Evolutionary conservation across 1,140 invertebrate genomes (phyloP), one percentile per base, ranked within the genome.

Genomic region (Sitobion miscanthi): DNA sequence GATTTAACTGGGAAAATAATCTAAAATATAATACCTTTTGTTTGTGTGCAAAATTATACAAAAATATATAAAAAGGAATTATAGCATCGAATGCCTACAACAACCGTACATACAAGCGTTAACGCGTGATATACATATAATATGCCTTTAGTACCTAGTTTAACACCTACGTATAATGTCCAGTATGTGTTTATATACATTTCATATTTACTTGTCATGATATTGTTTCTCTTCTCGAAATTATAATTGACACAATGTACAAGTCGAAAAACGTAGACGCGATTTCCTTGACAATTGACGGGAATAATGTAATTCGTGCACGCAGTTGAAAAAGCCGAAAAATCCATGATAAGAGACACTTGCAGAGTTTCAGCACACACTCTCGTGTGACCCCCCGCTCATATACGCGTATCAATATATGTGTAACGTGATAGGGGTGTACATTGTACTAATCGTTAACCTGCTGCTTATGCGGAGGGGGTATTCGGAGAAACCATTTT

Each of bases 381-480:
- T 77, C n/a, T 1, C 23, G 20, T 88, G 6, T 17, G 30, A 88
- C 52, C 30, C 47, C 47, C 8, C 14, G 14, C n/a, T 77, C 5
- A n/a, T 20, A n/a, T n/a, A 77, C n/a, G 1, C 62, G 0, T 77
- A n/a, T 30, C 57, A 52, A 52, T 54, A 21, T 52, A 77, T n/a
- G 52, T 89, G 91, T 86, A 93, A 86, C 38, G 14, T 17, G 91
- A 93, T 86, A 93, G 82, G 49, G 91, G 77, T 93, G 21, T 57
- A 57, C n/a, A 6, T 77, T 35, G 62, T 77, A 77, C 62, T 77
- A 77, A 77, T 89, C 23, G 52, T 89, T 54, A 52, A n/a, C 7
- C 57, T 25, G 25, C 9, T 30, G 62, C 62, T 20, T 42, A 42
- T 42, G 35, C 23, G 25, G 47, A 54, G 38, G 35, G 49, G 35